Base-by-base conservation (phyloP, 2,113 vertebrate species). In the Synodontis membranacea region DNA sequence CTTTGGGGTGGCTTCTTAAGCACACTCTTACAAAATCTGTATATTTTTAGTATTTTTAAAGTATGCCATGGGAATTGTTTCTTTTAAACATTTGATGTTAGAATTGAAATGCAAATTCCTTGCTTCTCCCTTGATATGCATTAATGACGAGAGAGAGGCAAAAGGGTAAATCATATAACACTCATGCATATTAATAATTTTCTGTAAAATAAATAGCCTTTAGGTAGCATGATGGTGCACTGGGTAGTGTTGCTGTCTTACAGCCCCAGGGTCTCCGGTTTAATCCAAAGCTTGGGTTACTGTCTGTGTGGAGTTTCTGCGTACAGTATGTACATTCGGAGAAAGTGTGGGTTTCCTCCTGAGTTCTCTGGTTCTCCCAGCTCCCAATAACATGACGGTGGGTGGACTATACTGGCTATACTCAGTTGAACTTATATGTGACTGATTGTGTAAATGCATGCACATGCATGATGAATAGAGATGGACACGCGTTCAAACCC, bases 1-100 rank as follows among this genome's bases (percentile, higher is more conserved):
- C 46, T 52, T 42, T 75, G 10, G 50, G 58, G 70, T 85, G 83
- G 58, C 37, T 44, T 72, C 50, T 84, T 58, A 54, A 68, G 37
- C 34, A 75, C 37, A 31, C 23, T 17, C 37, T 50, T 14, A 21
- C 46, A n/a, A 78, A 50, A 52, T 52, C 28, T 48, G 21, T 8
- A 76, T 48, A 48, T 76, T 76, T 76, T 10, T 9, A 31, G 34
- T 21, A 52, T 44, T 28, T 11, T 4, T 72, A 72, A 72, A 64
- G 48, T 17, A 46, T 17, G 44, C 72, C 42, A 46, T 11, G 8
- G 6, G 31, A 50, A 44, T 74, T 5, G 10, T 28, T 46, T 15
- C 15, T 75, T 19, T 3, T 34, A 31, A 52, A 50, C 28, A 78
- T 50, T 19, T 50, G 28, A 50, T 21, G 15, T 52, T 80, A 37